These are phyloP conservation scores for Microcebus lehilahytsara DNA, from an alignment of 2,113 vertebrate genomes.

Conservation along the genomic window DNA sequence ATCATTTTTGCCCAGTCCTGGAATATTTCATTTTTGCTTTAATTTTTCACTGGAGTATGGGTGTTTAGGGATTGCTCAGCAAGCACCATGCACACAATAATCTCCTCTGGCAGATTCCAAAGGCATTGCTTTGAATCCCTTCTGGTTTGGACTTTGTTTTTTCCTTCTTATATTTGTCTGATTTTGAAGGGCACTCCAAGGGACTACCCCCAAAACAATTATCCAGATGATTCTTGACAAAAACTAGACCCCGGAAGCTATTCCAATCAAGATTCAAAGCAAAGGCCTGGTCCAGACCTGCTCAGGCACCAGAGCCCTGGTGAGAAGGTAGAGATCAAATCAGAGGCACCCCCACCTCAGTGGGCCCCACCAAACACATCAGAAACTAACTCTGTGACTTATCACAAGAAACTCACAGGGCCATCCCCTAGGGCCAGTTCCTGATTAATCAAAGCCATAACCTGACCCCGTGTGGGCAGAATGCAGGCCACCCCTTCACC, in stretches of 20 bases:
- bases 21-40: neutral
- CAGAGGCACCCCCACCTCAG: neutral
- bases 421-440: neutral
- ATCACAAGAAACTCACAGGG: accelerated
- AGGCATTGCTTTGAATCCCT: neutral
- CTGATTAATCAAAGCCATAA: neutral
- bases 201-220: neutral
- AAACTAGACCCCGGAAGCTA: neutral
- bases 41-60: neutral
- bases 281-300: neutral
- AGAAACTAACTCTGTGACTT: neutral
- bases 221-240: neutral
- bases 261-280: neutral
- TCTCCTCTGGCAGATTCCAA: neutral
- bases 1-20: neutral
- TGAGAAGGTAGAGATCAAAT: neutral
- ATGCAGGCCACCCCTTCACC: conserved; percentile 17
- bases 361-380: accelerated
- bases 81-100: neutral
- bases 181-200: neutral
- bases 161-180: neutral
- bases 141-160: neutral
- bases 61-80: neutral
- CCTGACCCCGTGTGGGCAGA: neutral
- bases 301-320: neutral